phyloP scores from a whole-genome alignment of 2,113 vertebrate genomes.

The Pteruthius melanotis region DNA sequence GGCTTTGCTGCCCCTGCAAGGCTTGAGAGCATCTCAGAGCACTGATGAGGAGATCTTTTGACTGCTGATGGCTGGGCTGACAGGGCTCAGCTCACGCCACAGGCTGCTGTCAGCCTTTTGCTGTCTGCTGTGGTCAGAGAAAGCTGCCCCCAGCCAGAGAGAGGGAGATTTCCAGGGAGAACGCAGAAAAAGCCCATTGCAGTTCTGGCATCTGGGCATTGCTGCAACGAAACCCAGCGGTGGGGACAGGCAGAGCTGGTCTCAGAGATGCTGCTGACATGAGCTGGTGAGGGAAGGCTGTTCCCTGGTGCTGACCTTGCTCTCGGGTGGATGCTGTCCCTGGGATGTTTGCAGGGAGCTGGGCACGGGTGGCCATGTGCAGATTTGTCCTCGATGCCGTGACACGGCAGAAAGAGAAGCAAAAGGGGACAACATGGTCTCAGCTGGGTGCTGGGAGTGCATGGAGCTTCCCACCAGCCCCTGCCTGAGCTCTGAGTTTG shows the following conservation, averaged over 20 bases:
- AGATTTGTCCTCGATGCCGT: rapidly evolving
- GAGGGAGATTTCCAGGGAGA: neutral
- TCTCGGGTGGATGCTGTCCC: rapidly evolving
- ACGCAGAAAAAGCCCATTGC: rapidly evolving
- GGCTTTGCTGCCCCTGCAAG: neutral
- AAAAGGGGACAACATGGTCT: neutral
- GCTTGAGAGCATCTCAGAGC: neutral
- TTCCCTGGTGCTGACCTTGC: neutral
- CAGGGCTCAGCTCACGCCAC: neutral
- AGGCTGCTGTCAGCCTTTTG: neutral
- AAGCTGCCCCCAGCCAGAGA: neutral
- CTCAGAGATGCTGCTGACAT: neutral
- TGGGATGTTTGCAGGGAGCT: neutral
- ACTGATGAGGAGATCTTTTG: neutral
- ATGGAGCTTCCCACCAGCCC: neutral
- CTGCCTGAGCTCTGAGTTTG: neutral
- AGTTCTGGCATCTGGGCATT: neutral
- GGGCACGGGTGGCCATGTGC: neutral
- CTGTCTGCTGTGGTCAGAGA: neutral
- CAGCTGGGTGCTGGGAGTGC: neutral
- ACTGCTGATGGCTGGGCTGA: neutral
- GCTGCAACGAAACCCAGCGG: neutral
- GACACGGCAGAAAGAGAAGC: neutral
- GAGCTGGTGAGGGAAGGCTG: neutral
- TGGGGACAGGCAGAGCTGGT: neutral